phyloP scores from a whole-genome alignment of 2,888 invertebrate genomes.

The Folsomia candida region DNA sequence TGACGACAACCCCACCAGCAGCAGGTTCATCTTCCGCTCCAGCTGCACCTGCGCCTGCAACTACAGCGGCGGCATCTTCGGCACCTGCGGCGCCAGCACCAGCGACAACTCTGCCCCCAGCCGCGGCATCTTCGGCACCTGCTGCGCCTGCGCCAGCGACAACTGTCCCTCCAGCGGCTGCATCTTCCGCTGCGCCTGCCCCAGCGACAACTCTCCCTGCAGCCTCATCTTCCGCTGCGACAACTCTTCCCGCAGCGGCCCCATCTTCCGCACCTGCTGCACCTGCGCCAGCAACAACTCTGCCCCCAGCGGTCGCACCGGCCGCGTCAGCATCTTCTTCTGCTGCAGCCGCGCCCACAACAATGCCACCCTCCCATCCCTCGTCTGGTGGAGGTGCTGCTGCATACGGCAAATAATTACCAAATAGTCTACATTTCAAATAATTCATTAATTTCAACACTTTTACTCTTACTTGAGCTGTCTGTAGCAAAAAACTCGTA shows the following conservation, averaged over 20 bases:
- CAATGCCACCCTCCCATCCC: neutral
- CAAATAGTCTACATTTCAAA: too few species aligned
- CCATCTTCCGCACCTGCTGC: conserved; percentile 6
- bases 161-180: too few species aligned
- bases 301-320: neutral
- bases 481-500: too few species aligned
- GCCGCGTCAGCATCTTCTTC: neutral
- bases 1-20: neutral
- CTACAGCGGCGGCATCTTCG: neutral
- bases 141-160: too few species aligned
- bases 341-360: neutral
- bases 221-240: neutral
- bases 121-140: conserved; percentile 1
- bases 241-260: neutral
- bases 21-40: neutral
- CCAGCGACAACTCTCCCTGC: neutral
- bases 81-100: conserved; percentile 13
- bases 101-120: neutral
- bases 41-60: neutral
- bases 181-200: neutral
- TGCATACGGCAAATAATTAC: too few species aligned
- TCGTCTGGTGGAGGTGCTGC: neutral
- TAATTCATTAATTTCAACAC: too few species aligned
- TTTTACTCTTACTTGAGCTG: too few species aligned
- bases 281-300: conserved; percentile 2